A percentile compares a stretch with the other conserved stretches of the same genome.
Conservation (phyloP, 2,797 vertebrate species). For the Etheostoma perlongum region DNA sequence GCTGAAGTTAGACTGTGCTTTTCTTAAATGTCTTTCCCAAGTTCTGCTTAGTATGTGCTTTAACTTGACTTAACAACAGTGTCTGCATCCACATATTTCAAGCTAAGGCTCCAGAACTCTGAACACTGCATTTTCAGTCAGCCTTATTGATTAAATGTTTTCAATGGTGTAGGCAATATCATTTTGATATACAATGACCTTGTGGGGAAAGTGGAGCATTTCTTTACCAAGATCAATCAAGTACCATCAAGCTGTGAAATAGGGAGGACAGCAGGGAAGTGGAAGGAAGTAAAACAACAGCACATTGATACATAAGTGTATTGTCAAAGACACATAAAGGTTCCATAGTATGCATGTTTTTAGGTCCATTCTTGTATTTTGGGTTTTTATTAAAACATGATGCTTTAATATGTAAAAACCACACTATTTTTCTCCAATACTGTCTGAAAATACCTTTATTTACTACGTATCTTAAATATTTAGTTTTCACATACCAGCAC, state of each 20-base stretch:
- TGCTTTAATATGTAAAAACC: too few relatives aligned
- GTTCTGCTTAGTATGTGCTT: constrained; percentile 39
- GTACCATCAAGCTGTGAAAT: constrained; percentile 53
- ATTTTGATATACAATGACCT: constrained; percentile 69
- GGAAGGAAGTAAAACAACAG: constrained; percentile 10
- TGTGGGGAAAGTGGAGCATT: constrained; percentile 45
- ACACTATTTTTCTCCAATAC: too few relatives aligned
- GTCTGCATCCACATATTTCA: constrained; percentile 15
- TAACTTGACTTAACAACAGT: constrained; percentile 3
- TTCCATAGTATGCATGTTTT: too few relatives aligned
- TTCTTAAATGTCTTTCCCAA: constrained; percentile 20
- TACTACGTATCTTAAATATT: too few relatives aligned
- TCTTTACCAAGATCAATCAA: constrained; percentile 55
- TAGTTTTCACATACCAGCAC: too few relatives aligned
- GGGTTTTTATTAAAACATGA: too few relatives aligned
- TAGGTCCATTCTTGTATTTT: too few relatives aligned
- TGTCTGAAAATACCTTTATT: too few relatives aligned
- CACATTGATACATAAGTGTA: constrained; percentile 1
- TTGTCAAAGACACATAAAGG: too few relatives aligned
- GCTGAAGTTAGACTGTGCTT: constrained; percentile 28
- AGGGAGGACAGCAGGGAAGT: neutral
- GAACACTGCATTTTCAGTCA: constrained; percentile 33
- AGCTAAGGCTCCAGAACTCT: constrained; percentile 31
- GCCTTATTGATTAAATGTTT: constrained; percentile 53
- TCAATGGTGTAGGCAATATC: constrained; percentile 24